Percentiles rank a stretch among this genome's conserved stretches.
Conservation (phyloP, 2,888 invertebrate species). For the Lasiommata megera region DNA sequence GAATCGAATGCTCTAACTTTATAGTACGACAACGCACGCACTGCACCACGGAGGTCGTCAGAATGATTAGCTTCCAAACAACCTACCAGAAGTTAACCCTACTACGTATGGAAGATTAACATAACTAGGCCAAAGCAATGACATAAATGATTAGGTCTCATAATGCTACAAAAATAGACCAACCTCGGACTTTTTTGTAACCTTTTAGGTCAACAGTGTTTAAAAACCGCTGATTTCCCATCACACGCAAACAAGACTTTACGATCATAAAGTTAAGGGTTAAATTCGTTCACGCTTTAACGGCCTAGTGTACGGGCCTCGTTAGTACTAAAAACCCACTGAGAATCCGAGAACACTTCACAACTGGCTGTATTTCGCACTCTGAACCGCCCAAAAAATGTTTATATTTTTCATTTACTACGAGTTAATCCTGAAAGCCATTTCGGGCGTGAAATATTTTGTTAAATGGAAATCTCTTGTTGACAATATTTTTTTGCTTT, state of each 20-base stretch:
- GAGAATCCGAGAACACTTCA: slow-evolving; percentile 30
- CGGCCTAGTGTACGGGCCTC: slow-evolving; percentile 26
- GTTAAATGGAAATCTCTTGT: slow-evolving; percentile 4
- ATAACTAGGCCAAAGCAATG: neutral
- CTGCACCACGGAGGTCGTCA: too few species aligned
- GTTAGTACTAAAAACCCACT: slow-evolving; percentile 34
- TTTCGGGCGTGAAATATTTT: slow-evolving; percentile 8
- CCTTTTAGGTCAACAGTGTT: slow-evolving; percentile 34
- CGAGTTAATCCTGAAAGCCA: slow-evolving; percentile 16
- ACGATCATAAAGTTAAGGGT: neutral
- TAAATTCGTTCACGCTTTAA: slow-evolving; percentile 10
- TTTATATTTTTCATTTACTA: slow-evolving; percentile 20
- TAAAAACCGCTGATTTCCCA: slow-evolving; percentile 14
- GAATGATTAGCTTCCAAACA: too few species aligned
- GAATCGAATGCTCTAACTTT: too few species aligned
- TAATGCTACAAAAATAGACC: slow-evolving; percentile 30
- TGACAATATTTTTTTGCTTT: slow-evolving; percentile 1
- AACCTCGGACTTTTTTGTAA: slow-evolving; percentile 23
- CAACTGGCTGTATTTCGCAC: slow-evolving; percentile 32
- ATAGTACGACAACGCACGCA: too few species aligned
- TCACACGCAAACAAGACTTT: slow-evolving; percentile 11
- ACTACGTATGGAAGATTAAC: neutral
- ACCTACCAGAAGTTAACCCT: too few species aligned
- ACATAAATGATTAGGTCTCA: slow-evolving; percentile 17
- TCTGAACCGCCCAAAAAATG: slow-evolving; percentile 22